These are phyloP conservation scores for Pemphigus obesinymphae DNA, from an alignment of 1,140 invertebrate species.

Conservation along the genomic window DNA sequence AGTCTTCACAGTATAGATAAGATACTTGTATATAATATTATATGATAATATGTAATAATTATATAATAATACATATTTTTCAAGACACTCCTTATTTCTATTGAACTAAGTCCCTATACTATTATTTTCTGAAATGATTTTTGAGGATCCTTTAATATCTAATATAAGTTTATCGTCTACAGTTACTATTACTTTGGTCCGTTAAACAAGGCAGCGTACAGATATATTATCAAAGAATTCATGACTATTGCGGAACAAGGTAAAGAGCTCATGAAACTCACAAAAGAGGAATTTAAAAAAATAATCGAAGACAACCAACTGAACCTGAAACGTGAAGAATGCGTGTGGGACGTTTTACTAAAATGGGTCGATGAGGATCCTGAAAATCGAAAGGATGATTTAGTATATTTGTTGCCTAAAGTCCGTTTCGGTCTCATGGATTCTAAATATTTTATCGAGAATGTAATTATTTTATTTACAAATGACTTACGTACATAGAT, in stretches of 20 bases:
- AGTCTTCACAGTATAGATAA: too few relatives aligned
- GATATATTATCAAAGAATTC: slow-evolving; percentile 70
- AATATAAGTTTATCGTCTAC: slow-evolving; percentile 22
- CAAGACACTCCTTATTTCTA: too few relatives aligned
- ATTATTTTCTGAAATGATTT: too few relatives aligned
- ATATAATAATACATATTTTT: too few relatives aligned
- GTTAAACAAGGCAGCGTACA: slow-evolving; percentile 63
- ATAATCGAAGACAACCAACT: slow-evolving; percentile 67
- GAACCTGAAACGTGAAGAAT: slow-evolving; percentile 63
- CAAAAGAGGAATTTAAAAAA: slow-evolving; percentile 62
- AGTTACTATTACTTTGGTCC: slow-evolving; percentile 64
- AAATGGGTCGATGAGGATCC: slow-evolving; percentile 63
- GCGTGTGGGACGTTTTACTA: slow-evolving; percentile 62
- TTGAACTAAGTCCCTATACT: too few relatives aligned
- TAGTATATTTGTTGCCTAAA: slow-evolving; percentile 70
- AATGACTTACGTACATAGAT: too few relatives aligned
- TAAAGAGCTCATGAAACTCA: slow-evolving; percentile 63
- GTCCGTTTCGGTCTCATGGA: slow-evolving; percentile 79
- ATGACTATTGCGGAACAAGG: slow-evolving; percentile 59
- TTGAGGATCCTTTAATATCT: too few relatives aligned
- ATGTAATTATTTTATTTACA: slow-evolving; percentile 54
- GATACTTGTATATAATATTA: too few relatives aligned
- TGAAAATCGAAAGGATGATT: slow-evolving; percentile 59
- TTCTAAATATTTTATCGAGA: slow-evolving; percentile 70
- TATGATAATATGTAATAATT: too few relatives aligned